A percentile compares a stretch with the other conserved stretches of the same genome.
Evolutionary conservation across 1,140 invertebrate genomes (phyloP).

Genomic region (Drosophila insularis): DNA sequence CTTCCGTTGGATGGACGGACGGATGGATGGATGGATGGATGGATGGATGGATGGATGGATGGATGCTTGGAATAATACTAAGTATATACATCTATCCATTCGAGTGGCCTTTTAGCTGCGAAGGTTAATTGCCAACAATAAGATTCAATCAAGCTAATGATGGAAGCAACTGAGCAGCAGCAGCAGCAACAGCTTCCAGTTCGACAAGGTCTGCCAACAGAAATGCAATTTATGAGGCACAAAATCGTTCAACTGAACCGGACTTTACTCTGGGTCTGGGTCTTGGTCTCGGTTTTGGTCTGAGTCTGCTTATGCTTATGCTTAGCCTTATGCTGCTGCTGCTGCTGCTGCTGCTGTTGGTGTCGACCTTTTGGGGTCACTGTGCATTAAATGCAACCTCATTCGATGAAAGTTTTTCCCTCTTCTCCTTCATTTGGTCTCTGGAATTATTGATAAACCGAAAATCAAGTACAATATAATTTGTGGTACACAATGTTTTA

Average conservation of each 20-base stretch:
- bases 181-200: conserved; percentile 31
- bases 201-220: conserved; percentile 22
- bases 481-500: conserved; percentile 1
- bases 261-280: not conserved
- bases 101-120: conserved; percentile 57
- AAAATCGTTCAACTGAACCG: conserved; percentile 14
- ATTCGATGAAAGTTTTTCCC: conserved; percentile 60
- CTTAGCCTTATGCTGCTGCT: not conserved
- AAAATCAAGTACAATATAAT: conserved; percentile 5
- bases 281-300: not conserved
- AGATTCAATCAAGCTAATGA: conserved; percentile 81
- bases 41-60: conserved; percentile 7
- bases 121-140: conserved; percentile 80
- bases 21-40: conserved; percentile 1
- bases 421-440: not conserved
- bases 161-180: conserved; percentile 46
- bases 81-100: conserved; percentile 24
- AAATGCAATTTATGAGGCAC: conserved; percentile 70
- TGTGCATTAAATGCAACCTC: conserved; percentile 63
- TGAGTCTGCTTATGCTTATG: not conserved
- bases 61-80: not conserved
- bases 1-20: not conserved
- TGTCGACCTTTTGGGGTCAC: conserved; percentile 65
- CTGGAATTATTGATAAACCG: conserved; percentile 4
- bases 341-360: conserved; percentile 6